Conservation (phyloP, 2,888 invertebrate genomes). For the Dendrolimus houi region DNA sequence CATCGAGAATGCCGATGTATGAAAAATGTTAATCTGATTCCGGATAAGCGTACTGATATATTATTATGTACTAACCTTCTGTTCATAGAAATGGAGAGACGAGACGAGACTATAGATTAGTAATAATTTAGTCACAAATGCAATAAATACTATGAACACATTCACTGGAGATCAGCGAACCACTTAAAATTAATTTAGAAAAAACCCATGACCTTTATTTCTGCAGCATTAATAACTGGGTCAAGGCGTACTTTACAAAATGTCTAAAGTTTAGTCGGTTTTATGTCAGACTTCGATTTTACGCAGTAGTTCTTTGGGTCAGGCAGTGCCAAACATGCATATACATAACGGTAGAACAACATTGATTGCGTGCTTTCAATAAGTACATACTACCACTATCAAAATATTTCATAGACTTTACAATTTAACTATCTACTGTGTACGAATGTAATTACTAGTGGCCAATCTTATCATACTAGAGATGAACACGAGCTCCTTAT, state of each 20-base stretch:
- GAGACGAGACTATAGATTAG: too few relatives aligned
- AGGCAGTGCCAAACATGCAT: constrained; percentile 21
- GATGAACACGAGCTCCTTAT: too few relatives aligned
- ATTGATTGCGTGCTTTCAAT: background rate
- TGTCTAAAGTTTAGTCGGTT: constrained; percentile 20
- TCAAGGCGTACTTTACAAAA: constrained; percentile 31
- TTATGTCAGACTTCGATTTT: constrained; percentile 5
- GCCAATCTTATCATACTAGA: too few relatives aligned
- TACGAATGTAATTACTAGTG: too few relatives aligned
- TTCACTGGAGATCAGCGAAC: constrained; percentile 8
- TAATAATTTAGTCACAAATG: too few relatives aligned
- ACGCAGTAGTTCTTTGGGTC: constrained; percentile 29
- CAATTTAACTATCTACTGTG: too few relatives aligned
- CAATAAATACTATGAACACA: background rate
- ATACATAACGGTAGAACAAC: constrained; percentile 38
- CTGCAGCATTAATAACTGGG: constrained; percentile 24
- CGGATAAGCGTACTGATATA: too few relatives aligned
- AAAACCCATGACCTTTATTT: constrained; percentile 21
- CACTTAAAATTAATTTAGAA: constrained; percentile 20
- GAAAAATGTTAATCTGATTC: too few relatives aligned
- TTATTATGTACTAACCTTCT: too few relatives aligned
- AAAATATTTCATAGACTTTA: background rate
- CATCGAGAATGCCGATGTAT: too few relatives aligned
- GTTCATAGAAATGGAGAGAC: too few relatives aligned
- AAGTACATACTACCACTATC: background rate